Evolutionary conservation across 2,888 invertebrate genomes (phyloP).

Genomic region (Nomada fabriciana): DNA sequence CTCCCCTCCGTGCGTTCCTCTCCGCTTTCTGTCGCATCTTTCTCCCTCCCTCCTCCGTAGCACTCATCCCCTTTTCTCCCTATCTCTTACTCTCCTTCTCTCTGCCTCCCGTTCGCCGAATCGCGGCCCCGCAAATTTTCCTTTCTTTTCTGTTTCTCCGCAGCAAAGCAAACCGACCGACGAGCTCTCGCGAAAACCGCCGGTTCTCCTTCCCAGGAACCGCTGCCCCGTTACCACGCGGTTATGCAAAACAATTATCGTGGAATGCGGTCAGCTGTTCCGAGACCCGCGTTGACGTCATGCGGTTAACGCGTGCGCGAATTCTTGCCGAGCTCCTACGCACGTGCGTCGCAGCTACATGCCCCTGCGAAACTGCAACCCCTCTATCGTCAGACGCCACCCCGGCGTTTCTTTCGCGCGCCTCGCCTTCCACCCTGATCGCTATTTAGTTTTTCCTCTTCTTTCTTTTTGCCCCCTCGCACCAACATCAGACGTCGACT

Average conservation of each 20-base stretch:
- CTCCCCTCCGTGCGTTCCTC: slow-evolving; percentile 42
- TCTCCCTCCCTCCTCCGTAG: background rate
- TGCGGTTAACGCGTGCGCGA: slow-evolving; percentile 69
- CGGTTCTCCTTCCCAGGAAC: slow-evolving; percentile 18
- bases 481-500: background rate
- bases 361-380: slow-evolving; percentile 30
- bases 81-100: slow-evolving; percentile 24
- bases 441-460: background rate
- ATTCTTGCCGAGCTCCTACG: slow-evolving; percentile 60
- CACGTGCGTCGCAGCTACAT: slow-evolving; percentile 57
- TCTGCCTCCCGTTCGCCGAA: background rate
- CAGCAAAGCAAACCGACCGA: background rate
- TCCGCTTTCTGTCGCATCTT: slow-evolving; percentile 18
- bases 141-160: background rate
- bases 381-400: background rate
- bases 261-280: slow-evolving; percentile 84
- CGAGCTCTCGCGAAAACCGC: slow-evolving; percentile 25
- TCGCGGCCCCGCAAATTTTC: background rate
- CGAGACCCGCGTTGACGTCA: slow-evolving; percentile 79
- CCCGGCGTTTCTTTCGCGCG: background rate
- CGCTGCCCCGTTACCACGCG: slow-evolving; percentile 60
- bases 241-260: slow-evolving; percentile 83
- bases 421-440: background rate
- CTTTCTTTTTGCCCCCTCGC: background rate
- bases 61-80: background rate